Percentiles rank a stretch among this genome's conserved stretches.
Conservation (phyloP, 2,888 invertebrate species). For the Drosophila melanosoma region DNA sequence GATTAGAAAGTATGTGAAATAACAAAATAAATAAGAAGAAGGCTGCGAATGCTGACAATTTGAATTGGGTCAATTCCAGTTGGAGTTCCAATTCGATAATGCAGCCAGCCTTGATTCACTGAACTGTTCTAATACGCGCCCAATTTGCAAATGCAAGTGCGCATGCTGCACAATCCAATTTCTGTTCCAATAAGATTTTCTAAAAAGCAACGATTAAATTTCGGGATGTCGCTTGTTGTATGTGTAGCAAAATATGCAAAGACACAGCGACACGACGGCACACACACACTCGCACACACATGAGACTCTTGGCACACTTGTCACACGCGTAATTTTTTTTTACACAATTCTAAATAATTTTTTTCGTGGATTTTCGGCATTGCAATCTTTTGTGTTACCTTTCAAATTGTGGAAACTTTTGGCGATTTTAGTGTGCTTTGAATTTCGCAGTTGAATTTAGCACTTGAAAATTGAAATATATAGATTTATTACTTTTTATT, state of each 20-base stretch:
- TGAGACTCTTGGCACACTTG: slow-evolving; percentile 57
- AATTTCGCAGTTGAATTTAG: slow-evolving; percentile 34
- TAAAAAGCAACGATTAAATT: background rate
- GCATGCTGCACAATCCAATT: background rate
- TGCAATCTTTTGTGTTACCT: slow-evolving; percentile 33
- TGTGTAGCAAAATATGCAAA: slow-evolving; percentile 76
- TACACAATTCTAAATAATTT: slow-evolving; percentile 37
- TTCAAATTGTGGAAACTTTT: slow-evolving; percentile 22
- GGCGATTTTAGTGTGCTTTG: slow-evolving; percentile 34
- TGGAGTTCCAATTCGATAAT: background rate
- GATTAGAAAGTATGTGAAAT: slow-evolving; percentile 40
- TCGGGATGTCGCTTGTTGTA: slow-evolving; percentile 44
- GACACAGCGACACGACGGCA: slow-evolving; percentile 68
- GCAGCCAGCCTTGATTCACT: background rate
- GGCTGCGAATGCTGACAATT: background rate
- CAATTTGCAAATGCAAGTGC: background rate
- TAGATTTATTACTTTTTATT: slow-evolving; percentile 47
- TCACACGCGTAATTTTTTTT: slow-evolving; percentile 67
- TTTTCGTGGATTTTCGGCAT: background rate
- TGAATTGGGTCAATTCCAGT: slow-evolving; percentile 34
- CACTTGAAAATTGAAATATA: slow-evolving; percentile 44
- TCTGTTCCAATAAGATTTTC: background rate
- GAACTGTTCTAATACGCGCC: background rate
- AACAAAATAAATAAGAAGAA: background rate
- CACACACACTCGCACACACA: slow-evolving; percentile 14